phyloP scores from a whole-genome alignment of 2,113 vertebrate genomes.

The Proterorhinus semilunaris region DNA sequence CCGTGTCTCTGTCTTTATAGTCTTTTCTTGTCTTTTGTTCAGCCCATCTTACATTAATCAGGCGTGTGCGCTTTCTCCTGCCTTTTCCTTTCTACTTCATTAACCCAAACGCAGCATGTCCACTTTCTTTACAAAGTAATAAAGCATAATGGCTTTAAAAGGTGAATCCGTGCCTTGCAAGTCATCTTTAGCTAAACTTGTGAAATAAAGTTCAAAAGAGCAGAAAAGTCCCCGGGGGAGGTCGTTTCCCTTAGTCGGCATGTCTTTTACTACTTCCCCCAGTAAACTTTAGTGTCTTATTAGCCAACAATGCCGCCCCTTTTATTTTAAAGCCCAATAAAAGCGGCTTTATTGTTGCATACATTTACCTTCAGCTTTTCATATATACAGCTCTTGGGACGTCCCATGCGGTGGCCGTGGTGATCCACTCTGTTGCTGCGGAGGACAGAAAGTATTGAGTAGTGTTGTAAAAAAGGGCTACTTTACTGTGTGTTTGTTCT shows the following conservation, averaged over 20 bases:
- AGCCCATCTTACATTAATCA: conserved; percentile 48
- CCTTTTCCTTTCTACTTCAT: conserved; percentile 62
- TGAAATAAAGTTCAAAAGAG: conserved; percentile 35
- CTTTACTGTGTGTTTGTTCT: conserved; percentile 69
- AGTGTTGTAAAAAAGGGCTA: conserved; percentile 55
- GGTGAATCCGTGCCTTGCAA: conserved; percentile 16
- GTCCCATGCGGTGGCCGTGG: conserved; percentile 34
- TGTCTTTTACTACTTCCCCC: conserved; percentile 54
- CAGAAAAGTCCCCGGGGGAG: conserved; percentile 33
- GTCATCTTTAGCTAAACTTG: conserved; percentile 29
- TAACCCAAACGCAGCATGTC: conserved; percentile 54
- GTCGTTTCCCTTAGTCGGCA: conserved; percentile 47
- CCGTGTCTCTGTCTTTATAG: conserved; percentile 9
- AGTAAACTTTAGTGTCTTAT: conserved; percentile 57
- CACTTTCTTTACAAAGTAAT: neutral
- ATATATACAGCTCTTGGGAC: conserved; percentile 53
- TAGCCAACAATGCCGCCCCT: conserved; percentile 56
- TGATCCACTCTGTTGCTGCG: conserved; percentile 44
- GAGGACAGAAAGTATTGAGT: conserved; percentile 57
- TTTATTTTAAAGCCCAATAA: conserved; percentile 64
- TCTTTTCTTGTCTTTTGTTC: conserved; percentile 1
- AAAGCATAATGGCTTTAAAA: neutral
- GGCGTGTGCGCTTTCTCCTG: conserved; percentile 43
- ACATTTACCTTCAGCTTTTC: conserved; percentile 62
- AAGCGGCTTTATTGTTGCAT: conserved; percentile 63